Conservation (phyloP, 2,797 vertebrate genomes). For the Pseudomugil gertrudae region DNA sequence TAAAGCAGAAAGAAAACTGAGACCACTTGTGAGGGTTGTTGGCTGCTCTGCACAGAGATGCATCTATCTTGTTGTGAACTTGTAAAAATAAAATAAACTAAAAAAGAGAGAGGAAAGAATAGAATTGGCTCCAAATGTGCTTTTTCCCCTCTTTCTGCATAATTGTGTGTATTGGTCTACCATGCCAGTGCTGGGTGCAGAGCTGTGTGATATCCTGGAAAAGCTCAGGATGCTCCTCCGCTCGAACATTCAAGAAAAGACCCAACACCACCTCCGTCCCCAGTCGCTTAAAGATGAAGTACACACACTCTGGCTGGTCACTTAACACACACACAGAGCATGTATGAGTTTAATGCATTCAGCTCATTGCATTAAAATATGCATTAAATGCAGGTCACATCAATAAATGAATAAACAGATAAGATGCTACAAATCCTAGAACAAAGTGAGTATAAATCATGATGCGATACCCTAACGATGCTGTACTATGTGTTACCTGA, state of each 20-base stretch:
- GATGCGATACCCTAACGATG: no score
- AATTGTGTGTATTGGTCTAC: slow-evolving; percentile 31
- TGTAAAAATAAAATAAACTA: no score
- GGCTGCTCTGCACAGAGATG: background rate
- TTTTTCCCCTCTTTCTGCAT: slow-evolving; percentile 1
- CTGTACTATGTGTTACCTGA: slow-evolving; percentile 57
- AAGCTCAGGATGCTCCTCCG: slow-evolving; percentile 68
- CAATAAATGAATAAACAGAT: no score
- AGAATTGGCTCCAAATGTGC: background rate
- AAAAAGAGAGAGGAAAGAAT: no score
- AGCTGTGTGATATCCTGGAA: slow-evolving; percentile 72
- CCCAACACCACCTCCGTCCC: slow-evolving; percentile 76
- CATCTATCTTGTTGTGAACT: background rate
- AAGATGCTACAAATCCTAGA: no score
- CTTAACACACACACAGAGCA: slow-evolving; percentile 21
- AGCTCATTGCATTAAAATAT: no score
- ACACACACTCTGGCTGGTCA: slow-evolving; percentile 59
- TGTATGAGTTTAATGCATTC: background rate
- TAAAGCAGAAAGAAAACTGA: background rate
- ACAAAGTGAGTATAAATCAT: no score
- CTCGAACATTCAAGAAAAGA: slow-evolving; percentile 72
- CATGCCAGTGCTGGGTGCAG: slow-evolving; percentile 78
- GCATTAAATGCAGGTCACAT: no score
- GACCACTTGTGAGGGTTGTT: background rate
- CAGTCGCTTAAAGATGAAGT: slow-evolving; percentile 68